These are phyloP conservation scores for Saxidomus purpurata DNA, from an alignment of 1,140 invertebrate genomes.

Conservation along the genomic window DNA sequence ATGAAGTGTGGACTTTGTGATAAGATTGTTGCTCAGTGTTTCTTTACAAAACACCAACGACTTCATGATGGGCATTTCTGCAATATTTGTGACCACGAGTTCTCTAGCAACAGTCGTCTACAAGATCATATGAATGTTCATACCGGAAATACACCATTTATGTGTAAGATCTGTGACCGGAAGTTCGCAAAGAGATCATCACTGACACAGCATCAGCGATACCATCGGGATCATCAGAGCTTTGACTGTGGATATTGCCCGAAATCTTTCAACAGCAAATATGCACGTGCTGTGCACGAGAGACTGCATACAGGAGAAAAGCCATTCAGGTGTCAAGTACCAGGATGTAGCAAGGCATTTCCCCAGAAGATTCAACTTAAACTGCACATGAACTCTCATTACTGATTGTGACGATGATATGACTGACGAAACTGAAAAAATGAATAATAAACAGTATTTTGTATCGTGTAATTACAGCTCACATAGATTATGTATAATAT, in stretches of 20 bases:
- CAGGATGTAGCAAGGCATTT: slow-evolving; percentile 48
- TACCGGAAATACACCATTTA: slow-evolving; percentile 95
- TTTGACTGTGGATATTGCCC: slow-evolving; percentile 48
- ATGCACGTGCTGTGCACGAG: slow-evolving; percentile 60
- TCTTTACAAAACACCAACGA: slow-evolving; percentile 60
- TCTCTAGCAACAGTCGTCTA: slow-evolving; percentile 55
- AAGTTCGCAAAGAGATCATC: slow-evolving; percentile 88
- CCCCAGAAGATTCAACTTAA: slow-evolving; percentile 65
- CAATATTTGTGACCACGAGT: slow-evolving; percentile 42
- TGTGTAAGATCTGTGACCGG: slow-evolving; percentile 95
- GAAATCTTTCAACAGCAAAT: slow-evolving; percentile 59
- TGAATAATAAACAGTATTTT: too few species aligned
- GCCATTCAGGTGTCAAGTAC: slow-evolving; percentile 54
- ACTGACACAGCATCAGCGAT: slow-evolving; percentile 57
- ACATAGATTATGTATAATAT: not conserved
- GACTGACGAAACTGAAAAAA: too few species aligned
- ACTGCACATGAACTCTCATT: slow-evolving; percentile 58
- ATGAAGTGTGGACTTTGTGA: slow-evolving; percentile 56
- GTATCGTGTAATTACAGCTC: too few species aligned
- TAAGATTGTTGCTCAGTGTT: slow-evolving; percentile 52
- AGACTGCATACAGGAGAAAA: slow-evolving; percentile 64
- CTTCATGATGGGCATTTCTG: slow-evolving; percentile 62
- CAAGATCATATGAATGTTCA: slow-evolving; percentile 87
- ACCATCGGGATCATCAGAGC: slow-evolving; percentile 56
- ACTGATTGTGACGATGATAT: too few species aligned